Base-by-base conservation (phyloP, 2,113 vertebrate genomes). In the Siphamia tubifer region DNA sequence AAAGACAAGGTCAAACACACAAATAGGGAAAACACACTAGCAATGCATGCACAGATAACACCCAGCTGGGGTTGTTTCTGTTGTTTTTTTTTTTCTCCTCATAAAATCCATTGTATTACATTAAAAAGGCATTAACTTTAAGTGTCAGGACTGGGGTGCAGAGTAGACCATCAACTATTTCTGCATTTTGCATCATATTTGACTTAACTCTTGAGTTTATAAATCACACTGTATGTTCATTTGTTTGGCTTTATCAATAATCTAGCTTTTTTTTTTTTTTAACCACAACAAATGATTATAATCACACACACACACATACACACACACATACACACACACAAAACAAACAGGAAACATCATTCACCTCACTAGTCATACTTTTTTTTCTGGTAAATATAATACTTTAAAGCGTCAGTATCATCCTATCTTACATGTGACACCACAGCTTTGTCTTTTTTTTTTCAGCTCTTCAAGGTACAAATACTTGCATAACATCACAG, bases 381-480 rank as follows among this genome's bases (percentile, higher is more conserved):
- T 21, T 23, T 23, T 44, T 44, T 10, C 13, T 24, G 21, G 42
- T 23, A 24, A n/a, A n/a, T n/a, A n/a, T n/a, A n/a, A n/a, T n/a
- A n/a, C n/a, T n/a, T n/a, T n/a, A n/a, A n/a, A n/a, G n/a, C n/a
- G n/a, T n/a, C n/a, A n/a, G n/a, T n/a, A n/a, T n/a, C n/a, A n/a
- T 7, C 31, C 20, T 17, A 31, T 32, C 36, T 20, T 13, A 34
- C 44, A 27, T 45, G 20, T 58, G 56, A 61, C 42, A n/a, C 49
- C 42, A 54, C 3, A 32, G 36, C 51, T 75, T 84, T 84, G 68
- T 85, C 51, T 75, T 84, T 84, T 65, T 85, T 74, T 82, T 45
- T 60, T 28, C 67, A 74, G 68, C 20, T 77, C 65, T 57, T 84
- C 15, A 49, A 28, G 74, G 25, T 34, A 51, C 42, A 54, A 9